Evolutionary conservation across 2,797 vertebrate species (phyloP).

Genomic region (Sebastiscus tertius): DNA sequence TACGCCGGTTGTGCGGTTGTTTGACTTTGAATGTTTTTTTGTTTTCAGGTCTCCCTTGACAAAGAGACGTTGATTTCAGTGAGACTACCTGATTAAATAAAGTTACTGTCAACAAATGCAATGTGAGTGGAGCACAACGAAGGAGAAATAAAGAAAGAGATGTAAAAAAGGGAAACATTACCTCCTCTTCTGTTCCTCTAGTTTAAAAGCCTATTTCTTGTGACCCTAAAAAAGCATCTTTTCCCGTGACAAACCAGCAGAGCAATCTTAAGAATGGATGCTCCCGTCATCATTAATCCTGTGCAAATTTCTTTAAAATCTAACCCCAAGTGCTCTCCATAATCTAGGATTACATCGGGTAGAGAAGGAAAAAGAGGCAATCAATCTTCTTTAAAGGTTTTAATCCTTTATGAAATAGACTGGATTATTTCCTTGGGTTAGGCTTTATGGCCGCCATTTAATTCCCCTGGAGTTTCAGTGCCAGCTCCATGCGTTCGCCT

Average conservation of each 20-base stretch:
- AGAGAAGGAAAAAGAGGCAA: conserved; percentile 80
- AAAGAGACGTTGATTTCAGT: background rate
- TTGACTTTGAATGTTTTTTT: background rate
- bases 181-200: background rate
- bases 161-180: background rate
- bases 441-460: conserved; percentile 82
- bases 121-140: background rate
- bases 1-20: background rate
- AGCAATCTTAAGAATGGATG: conserved; percentile 63
- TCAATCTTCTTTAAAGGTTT: conserved; percentile 85
- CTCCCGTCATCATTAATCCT: conserved; percentile 62
- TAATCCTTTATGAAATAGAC: conserved; percentile 87
- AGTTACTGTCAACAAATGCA: background rate
- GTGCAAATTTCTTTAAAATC: conserved; percentile 78
- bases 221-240: conserved; percentile 24
- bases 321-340: conserved; percentile 74
- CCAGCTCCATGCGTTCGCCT: conserved; percentile 50
- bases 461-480: conserved; percentile 73
- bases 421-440: conserved; percentile 85
- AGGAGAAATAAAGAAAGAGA: background rate
- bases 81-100: background rate
- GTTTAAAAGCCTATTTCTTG: background rate
- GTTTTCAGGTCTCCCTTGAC: background rate
- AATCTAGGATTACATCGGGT: conserved; percentile 84
- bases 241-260: conserved; percentile 51